phyloP scores from a whole-genome alignment of 2,113 vertebrate genomes.

The Upupa epops region DNA sequence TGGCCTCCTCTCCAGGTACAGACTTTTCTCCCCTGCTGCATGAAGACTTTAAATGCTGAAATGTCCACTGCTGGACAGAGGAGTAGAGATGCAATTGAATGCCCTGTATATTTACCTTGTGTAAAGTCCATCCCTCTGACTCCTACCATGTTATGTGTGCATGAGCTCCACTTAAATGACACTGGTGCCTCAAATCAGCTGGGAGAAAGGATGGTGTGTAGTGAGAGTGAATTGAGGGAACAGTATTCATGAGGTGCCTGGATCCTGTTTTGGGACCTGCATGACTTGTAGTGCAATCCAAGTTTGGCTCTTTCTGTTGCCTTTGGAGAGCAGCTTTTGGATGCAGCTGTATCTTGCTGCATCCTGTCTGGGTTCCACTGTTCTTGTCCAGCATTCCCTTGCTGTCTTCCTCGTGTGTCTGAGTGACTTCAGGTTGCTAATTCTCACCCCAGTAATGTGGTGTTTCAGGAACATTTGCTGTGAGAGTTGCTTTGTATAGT shows the following conservation, averaged over 20 bases:
- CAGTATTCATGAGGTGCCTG: neutral
- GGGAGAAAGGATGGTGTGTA: rapidly evolving
- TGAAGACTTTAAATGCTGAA: neutral
- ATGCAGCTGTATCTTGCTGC: neutral
- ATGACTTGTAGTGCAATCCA: neutral
- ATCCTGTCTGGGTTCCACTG: neutral
- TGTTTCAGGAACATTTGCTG: neutral
- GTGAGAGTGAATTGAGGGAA: neutral
- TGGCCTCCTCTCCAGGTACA: neutral
- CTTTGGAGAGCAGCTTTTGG: neutral
- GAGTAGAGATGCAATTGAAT: neutral
- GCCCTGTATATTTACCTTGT: neutral
- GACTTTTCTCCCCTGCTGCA: neutral
- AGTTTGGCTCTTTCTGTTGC: neutral
- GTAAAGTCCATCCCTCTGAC: neutral
- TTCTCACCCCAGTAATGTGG: neutral
- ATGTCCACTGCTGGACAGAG: neutral
- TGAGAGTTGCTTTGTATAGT: neutral
- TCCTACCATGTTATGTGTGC: neutral
- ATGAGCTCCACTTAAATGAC: neutral
- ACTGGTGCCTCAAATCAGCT: neutral
- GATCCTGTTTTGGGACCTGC: neutral
- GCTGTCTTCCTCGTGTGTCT: rapidly evolving
- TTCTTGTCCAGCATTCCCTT: neutral
- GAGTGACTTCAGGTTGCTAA: neutral